Base-by-base conservation (phyloP, 2,888 invertebrate genomes). In the Drosophila peninsularis region DNA sequence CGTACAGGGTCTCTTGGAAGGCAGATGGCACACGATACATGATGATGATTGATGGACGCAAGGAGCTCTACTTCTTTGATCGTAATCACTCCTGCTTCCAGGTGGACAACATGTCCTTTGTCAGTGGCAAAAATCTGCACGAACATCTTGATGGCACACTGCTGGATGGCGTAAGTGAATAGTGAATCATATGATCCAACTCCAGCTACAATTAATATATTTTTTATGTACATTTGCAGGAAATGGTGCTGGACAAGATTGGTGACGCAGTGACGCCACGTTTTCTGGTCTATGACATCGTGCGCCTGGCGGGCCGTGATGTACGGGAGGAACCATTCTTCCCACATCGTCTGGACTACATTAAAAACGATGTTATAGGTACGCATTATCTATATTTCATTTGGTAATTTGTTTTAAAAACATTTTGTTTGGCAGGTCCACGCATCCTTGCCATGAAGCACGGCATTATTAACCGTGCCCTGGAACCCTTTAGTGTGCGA, bases 1-100 rank as follows among this genome's bases (percentile, higher is more conserved):
- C 97, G 0, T 99, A 99, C 90, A 95, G 96, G 91, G 99, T 99
- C 1, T 99, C 99, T 2, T 99, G 99, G 99, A 99, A 99, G 91
- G 99, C 99, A 11, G 99, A 99, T 92, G 99, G 99, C 39, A 97
- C 96, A 36, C 95, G 98, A 89, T 99, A 98, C 91, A 97, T 99
- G 97, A 97, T 99, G 97, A 93, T 98, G 44, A 98, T 99, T 75
- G 95, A 97, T 83, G 96, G 96, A 24, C 94, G 95, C 78, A 94
- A 96, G 75, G 95, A 98, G 90, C 94, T 98, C 17, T 99, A 96
- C 91, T 98, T 99, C 93, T 93, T 99, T 87, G 99, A 99, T 93
- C 94, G 99, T 90, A 98, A 99, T 93, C 96, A 98, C 93, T 96
- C 96, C 80, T 96, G 98, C 50, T 99, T 97, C 92, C 95, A 96